phyloP scores from a whole-genome alignment of 2,888 invertebrate genomes.

The Leucophora obtusa region DNA sequence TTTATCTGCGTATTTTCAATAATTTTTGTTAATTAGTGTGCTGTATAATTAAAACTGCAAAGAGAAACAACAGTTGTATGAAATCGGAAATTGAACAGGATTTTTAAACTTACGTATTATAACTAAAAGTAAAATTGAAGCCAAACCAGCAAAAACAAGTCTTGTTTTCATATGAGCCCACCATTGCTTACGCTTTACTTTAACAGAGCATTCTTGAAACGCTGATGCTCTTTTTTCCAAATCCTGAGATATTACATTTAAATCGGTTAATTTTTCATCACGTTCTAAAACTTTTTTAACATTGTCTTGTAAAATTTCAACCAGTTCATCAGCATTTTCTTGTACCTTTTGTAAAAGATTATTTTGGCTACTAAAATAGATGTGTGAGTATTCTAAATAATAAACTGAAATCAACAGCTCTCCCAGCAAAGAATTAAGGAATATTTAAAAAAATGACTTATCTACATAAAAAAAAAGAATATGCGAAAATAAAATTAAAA shows the following conservation, averaged over 20 bases:
- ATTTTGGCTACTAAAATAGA: neutral
- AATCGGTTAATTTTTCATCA: constrained; percentile 40
- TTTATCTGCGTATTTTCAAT: no score
- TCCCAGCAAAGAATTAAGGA: no score
- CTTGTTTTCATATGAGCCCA: constrained; percentile 52
- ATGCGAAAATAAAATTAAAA: no score
- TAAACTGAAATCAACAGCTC: no score
- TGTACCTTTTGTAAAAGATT: constrained; percentile 45
- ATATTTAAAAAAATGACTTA: no score
- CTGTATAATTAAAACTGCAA: neutral
- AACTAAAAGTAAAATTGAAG: constrained; percentile 38
- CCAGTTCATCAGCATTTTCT: constrained; percentile 50
- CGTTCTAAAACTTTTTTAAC: constrained; percentile 49
- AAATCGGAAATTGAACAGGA: no score
- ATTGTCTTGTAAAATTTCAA: constrained; percentile 54
- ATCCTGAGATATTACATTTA: constrained; percentile 35
- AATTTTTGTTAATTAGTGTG: neutral
- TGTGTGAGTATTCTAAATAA: neutral
- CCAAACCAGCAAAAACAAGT: constrained; percentile 46
- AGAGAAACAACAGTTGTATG: neutral
- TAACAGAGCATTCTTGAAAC: constrained; percentile 43
- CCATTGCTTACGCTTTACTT: constrained; percentile 47
- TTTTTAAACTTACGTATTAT: constrained; percentile 46
- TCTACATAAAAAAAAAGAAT: no score
- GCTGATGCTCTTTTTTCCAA: constrained; percentile 37